Evolutionary conservation across 2,888 invertebrate species (phyloP), one percentile per base, ranked within the genome.

Genomic region (Ophraella communa): DNA sequence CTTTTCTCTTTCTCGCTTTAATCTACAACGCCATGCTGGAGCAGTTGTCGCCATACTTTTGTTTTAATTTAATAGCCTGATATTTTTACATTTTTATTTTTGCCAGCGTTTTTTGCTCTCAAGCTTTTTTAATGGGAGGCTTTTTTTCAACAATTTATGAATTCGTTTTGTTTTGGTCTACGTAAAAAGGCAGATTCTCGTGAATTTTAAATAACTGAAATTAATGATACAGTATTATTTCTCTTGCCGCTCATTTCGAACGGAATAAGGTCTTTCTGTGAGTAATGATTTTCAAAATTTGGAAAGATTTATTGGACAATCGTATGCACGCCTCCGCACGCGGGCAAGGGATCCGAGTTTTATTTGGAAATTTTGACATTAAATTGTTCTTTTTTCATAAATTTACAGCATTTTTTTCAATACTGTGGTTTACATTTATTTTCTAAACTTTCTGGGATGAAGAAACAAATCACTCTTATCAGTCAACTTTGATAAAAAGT

Each of bases 11-110:
- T 72, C 73, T 73, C 72, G 69, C 63, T 65, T 62, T 70, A 68
- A 69, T 70, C 71, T 65, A 63, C 72, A 70, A 71, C 70, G 73
- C 73, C 71, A 73, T 73, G 69, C 70, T 72, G 65, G 30, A 55
- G 71, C 71, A 65, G 69, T 73, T 75, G 74, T 74, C 72, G 74
- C 72, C 73, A 72, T 76, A 70, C 73, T 74, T 73, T 76, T 74
- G 74, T 74, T 76, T 76, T 77, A 73, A 77, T 78, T 76, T 76
- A 76, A 76, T 76, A 73, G 74, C 73, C 70, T 73, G 71, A 69
- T 63, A 73, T 76, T 73, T 75, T 76, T 77, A 69, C 69, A 68
- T 71, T 70, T 60, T 70, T 71, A 66, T 69, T 69, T 71, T 70
- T 65, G 61, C 52, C 44, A 57, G 65, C 55, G 30, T 54, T 44